Evolutionary conservation across 1,140 invertebrate genomes (phyloP), one percentile per base, ranked within the genome.

Genomic region (Pseudomyrmex pallidus): DNA sequence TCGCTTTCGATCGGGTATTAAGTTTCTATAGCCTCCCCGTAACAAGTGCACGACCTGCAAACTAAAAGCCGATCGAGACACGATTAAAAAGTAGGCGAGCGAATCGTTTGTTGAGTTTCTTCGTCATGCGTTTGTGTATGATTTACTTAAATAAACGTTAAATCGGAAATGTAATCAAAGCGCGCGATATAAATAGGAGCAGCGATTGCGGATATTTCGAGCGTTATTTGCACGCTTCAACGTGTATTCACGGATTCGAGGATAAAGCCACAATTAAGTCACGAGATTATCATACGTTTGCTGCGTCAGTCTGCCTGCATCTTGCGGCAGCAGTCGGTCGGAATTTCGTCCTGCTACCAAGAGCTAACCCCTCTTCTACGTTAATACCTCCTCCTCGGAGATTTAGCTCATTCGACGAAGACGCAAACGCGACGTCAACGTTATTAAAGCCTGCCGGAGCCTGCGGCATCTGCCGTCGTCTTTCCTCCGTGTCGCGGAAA

Each of bases 391-490:
- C 9, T 48, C 5, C 9, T 50, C 48, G 50, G 66, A 9, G 25
- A 25, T 48, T 68, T 7, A 63, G 15, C 20, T 20, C 4, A 78
- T 72, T 80, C 76, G 66, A 22, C 52, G 15, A 59, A 67, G 17
- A 77, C 48, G 74, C 48, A 77, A 77, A 66, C 54, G 74, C 74
- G 20, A 70, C 50, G 15, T 68, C 74, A 35, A 80, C 46, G n/a
- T 80, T 80, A 80, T 80, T 80, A 80, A 78, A 68, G 50, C 50
- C 20, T 20, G 74, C 25, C 10, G 17, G 44, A 80, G 66, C 12
- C 22, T 7, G 13, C 66, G 64, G 76, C 66, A 70, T 64, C 76
- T 25, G 13, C 35, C 74, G 15, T 17, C 20, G 12, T 61, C 57
- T 62, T 22, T 20, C 7, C 12, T 20, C 20, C 35, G n/a, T 17